Percentiles rank a stretch among this genome's conserved stretches.
These are phyloP conservation scores for Lucifuga dentata DNA, from an alignment of 2,113 vertebrate species.

Conservation along the genomic window DNA sequence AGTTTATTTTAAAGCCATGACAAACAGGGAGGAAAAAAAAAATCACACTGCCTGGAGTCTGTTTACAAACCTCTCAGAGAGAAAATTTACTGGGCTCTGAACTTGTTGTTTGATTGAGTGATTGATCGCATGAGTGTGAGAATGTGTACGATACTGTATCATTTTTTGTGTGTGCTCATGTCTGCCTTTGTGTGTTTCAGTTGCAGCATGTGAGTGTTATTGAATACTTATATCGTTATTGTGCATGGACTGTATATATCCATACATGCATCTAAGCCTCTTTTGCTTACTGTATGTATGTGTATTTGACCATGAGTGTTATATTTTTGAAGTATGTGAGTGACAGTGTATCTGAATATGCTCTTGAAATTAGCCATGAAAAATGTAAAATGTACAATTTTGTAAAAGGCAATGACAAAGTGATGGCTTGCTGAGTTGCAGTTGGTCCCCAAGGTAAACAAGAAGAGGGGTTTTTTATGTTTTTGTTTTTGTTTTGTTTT, in stretches of 20 bases:
- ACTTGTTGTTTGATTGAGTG: slow-evolving; percentile 31
- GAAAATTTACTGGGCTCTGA: slow-evolving; percentile 29
- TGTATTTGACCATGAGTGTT: slow-evolving; percentile 15
- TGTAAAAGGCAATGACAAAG: slow-evolving; percentile 62
- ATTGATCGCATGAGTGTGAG: slow-evolving; percentile 26
- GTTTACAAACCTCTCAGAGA: slow-evolving; percentile 56
- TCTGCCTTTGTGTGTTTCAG: slow-evolving; percentile 15
- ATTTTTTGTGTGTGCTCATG: slow-evolving; percentile 1
- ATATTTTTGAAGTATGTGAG: not conserved
- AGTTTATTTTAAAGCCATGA: slow-evolving; percentile 30
- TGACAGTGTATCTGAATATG: slow-evolving; percentile 21
- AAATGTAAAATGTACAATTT: slow-evolving; percentile 37
- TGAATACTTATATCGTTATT: slow-evolving; percentile 45
- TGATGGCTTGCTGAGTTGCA: slow-evolving; percentile 46
- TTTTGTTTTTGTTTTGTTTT: too few species aligned
- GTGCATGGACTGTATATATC: slow-evolving; percentile 52
- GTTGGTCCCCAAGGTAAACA: not conserved
- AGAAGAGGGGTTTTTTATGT: too few species aligned
- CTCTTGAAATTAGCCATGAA: slow-evolving; percentile 33
- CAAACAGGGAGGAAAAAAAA: slow-evolving; percentile 32
- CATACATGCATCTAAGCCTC: slow-evolving; percentile 36
- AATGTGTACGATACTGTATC: slow-evolving; percentile 3
- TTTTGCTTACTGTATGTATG: slow-evolving; percentile 33
- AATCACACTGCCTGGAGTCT: slow-evolving; percentile 54
- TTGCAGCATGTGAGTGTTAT: slow-evolving; percentile 41